These are phyloP conservation scores for Malaclemys terrapin DNA, from an alignment of 2,113 vertebrate genomes.

Conservation along the genomic window DNA sequence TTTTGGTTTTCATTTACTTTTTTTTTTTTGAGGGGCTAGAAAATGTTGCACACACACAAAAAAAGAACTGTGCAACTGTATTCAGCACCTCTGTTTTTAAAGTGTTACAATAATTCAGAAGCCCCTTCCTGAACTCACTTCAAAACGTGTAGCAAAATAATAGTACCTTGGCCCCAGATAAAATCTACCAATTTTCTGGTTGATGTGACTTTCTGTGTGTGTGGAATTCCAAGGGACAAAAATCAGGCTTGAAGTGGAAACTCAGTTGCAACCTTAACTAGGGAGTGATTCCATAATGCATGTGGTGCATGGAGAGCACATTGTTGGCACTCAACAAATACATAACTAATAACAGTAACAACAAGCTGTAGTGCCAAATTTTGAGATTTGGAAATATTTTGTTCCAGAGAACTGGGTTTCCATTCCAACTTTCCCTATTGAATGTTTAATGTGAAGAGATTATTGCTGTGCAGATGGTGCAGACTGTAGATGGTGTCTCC, in stretches of 20 bases:
- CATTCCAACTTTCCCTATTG: not conserved
- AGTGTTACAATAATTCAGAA: not conserved
- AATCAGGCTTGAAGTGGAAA: not conserved
- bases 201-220: not conserved
- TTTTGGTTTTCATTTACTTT: not conserved
- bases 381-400: not conserved
- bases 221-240: not conserved
- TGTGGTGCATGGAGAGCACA: not conserved
- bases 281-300: fast-evolving
- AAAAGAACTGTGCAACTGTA: not conserved
- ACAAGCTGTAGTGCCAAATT: not conserved
- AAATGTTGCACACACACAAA: not conserved
- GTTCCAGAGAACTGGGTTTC: not conserved
- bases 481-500: not conserved
- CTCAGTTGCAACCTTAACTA: not conserved
- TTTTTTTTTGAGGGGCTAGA: not conserved
- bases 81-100: not conserved
- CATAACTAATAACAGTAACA: not conserved
- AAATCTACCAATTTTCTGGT: not conserved
- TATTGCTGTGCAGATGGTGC: not conserved
- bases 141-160: not conserved
- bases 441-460: not conserved
- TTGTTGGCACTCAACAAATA: not conserved
- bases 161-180: not conserved
- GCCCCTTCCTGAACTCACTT: fast-evolving